These are phyloP conservation scores for Girardinus metallicus DNA, from an alignment of 2,797 vertebrate species.

Conservation along the genomic window DNA sequence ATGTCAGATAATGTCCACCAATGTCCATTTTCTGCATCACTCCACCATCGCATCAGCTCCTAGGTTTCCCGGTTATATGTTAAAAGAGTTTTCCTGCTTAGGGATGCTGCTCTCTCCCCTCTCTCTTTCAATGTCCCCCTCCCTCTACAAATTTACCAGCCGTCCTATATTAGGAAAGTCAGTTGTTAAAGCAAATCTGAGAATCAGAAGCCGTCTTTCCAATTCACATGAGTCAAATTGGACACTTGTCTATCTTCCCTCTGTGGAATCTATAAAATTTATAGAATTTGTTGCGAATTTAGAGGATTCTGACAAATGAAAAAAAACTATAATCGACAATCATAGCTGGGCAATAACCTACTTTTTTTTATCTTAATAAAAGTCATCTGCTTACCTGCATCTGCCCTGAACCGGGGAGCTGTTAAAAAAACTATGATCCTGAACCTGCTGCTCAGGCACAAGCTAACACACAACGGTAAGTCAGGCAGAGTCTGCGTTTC, in stretches of 20 bases:
- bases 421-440: constrained; percentile 53
- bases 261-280: background rate
- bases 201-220: background rate
- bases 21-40: constrained; percentile 64
- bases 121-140: constrained; percentile 21
- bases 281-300: constrained; percentile 8
- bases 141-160: constrained; percentile 34
- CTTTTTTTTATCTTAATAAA: constrained; percentile 33
- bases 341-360: constrained; percentile 23
- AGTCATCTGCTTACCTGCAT: constrained; percentile 61
- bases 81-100: constrained; percentile 61
- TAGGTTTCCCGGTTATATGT: constrained; percentile 46
- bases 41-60: constrained; percentile 54
- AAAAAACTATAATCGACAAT: constrained; percentile 13
- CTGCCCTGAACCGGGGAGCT: constrained; percentile 51
- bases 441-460: constrained; percentile 57
- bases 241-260: background rate
- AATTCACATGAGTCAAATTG: background rate
- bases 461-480: constrained; percentile 61
- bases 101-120: constrained; percentile 26
- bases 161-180: constrained; percentile 31
- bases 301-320: background rate
- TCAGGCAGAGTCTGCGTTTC: constrained; percentile 72
- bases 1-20: constrained; percentile 42
- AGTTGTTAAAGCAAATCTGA: constrained; percentile 22